Evolutionary conservation across 23 tunicate genomes (phyloP), one percentile per base, ranked within the genome.

Genomic region (Botrylloides violaceus): DNA sequence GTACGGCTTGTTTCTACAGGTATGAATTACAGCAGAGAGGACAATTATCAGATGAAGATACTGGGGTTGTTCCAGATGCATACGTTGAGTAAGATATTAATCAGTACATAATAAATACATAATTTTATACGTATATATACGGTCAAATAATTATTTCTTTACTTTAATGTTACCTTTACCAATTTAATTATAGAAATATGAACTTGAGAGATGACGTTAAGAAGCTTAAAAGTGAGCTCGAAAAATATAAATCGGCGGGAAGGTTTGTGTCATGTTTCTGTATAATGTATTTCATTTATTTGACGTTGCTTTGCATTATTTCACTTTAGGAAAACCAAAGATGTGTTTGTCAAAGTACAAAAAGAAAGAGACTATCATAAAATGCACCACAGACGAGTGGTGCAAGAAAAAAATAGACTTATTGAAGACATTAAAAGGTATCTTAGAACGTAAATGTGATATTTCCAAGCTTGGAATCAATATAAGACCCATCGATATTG

Each of bases 281-380:
- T 5, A 15, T 43, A 43, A 43, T 43, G 9, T 43, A 7, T 71
- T 24, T 20, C 2, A 18, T 4, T 47, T 31, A 26, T 4, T 33
- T 26, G 7, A 3, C 27, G 18, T 71, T 2, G 7, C n/a, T 58
- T 49, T 49, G 66, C 36, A 53, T 77, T 20, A n/a, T 7, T 5
- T 68, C 21, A 35, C 29, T 4, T 20, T 38, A 81, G 87, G 47
- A 73, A 81, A 36, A 77, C 92, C 2, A 85, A 81, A 58, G 94
- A 85, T 18, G 76, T 81, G 3, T 86, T 78, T 66, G 56, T 81
- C n/a, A 86, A 86, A 59, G 49, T 93, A 5, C 90, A 70, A 66
- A 93, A 93, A 78, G 98, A 86, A 76, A 49, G 94, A 59, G 98
- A 93, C 72, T 93, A 82, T 70, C 98, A 93, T 56, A 74, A 78